These are phyloP conservation scores for Meloidogyne floridensis DNA, from an alignment of 1,140 invertebrate species.

Conservation along the genomic window DNA sequence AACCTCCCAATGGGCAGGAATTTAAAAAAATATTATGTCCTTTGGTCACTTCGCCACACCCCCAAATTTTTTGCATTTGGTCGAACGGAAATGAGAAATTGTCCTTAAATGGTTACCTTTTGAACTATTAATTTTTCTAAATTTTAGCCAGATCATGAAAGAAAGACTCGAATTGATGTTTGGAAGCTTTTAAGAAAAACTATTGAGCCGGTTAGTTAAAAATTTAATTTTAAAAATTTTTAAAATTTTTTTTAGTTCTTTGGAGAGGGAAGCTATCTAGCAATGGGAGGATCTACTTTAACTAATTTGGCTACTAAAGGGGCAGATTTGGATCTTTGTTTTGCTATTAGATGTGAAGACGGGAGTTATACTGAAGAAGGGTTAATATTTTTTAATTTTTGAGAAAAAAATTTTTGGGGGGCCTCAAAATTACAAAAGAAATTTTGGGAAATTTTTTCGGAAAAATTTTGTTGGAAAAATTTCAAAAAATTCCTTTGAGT, in stretches of 20 bases:
- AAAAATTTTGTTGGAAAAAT: too few species aligned
- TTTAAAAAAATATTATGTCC: too few species aligned
- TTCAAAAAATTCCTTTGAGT: too few species aligned
- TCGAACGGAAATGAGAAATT: too few species aligned
- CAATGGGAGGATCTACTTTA: constrained; percentile 39
- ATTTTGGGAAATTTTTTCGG: too few species aligned
- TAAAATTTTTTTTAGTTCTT: not conserved
- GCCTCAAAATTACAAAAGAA: too few species aligned
- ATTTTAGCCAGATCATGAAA: constrained; percentile 4
- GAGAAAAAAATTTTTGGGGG: too few species aligned
- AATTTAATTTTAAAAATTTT: not conserved
- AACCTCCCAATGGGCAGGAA: too few species aligned
- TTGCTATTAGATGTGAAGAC: constrained; percentile 30
- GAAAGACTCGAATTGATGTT: constrained; percentile 2
- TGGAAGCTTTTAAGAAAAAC: not conserved
- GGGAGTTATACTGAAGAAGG: constrained; percentile 34
- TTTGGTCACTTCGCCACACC: too few species aligned
- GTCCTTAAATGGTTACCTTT: too few species aligned
- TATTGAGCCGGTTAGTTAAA: constrained; percentile 18
- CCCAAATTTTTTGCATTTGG: too few species aligned
- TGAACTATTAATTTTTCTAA: not conserved
- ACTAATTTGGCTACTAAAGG: constrained; percentile 39
- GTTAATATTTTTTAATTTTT: constrained; percentile 27
- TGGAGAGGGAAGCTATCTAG: constrained; percentile 30
- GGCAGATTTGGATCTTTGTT: constrained; percentile 38